Conservation (phyloP, 2,888 invertebrate species). For the Ischnus inquisitorius region DNA sequence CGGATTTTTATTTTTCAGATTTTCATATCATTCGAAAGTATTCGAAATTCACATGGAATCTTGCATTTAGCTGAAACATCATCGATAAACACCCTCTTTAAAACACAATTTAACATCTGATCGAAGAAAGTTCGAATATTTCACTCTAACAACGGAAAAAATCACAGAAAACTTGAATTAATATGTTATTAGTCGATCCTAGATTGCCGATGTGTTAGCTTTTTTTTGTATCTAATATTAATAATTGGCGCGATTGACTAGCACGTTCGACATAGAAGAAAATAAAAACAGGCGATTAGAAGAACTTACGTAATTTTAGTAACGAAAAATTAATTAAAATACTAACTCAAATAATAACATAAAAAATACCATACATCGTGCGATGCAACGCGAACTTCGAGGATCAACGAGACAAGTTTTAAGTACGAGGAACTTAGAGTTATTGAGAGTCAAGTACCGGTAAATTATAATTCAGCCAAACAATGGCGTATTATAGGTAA, state of each 20-base stretch:
- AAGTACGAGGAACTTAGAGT: conserved; percentile 43
- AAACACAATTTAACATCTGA: background rate
- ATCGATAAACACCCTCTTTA: no score
- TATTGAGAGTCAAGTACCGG: conserved; percentile 25
- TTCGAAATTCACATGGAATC: no score
- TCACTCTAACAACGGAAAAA: conserved; percentile 6
- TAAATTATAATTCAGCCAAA: background rate
- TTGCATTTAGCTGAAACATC: no score
- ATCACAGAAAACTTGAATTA: conserved; percentile 39
- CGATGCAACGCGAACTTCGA: conserved; percentile 71
- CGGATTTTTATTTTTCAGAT: no score
- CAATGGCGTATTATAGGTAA: background rate
- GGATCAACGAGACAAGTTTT: conserved; percentile 59
- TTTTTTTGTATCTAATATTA: conserved; percentile 29
- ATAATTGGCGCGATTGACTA: conserved; percentile 24
- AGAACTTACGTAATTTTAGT: conserved; percentile 41
- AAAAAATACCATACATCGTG: conserved; percentile 80
- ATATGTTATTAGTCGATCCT: conserved; percentile 55
- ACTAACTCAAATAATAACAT: no score
- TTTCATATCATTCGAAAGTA: no score
- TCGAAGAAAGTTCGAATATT: no score
- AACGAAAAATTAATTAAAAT: conserved; percentile 27
- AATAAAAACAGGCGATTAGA: conserved; percentile 14
- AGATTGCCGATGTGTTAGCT: conserved; percentile 72
- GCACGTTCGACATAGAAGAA: conserved; percentile 47